Evolutionary conservation across 1,140 invertebrate species (phyloP), one percentile per base, ranked within the genome.

Genomic region (Steinernema khuongi): DNA sequence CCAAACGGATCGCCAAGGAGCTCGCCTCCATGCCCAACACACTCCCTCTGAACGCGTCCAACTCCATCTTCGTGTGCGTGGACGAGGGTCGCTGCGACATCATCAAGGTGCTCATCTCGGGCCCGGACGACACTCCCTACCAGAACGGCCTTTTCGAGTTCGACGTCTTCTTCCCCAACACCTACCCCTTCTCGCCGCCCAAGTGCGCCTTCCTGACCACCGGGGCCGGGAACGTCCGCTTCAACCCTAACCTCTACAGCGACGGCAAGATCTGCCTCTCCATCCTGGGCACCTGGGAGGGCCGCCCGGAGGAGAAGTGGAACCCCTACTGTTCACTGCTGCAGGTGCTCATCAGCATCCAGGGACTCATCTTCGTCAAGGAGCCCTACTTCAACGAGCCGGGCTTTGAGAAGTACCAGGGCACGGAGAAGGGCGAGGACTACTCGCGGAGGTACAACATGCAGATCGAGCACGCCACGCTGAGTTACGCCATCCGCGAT

Each of bases 371-470:
- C 83, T 88, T 97, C 75, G 94, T 96, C 18, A 91, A 92, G 36
- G 94, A 98, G 86, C 95, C 95, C 7, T 98, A 97, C 86, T 98
- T 97, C 87, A 98, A 98, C 87, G 95, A 97, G 86, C 95, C 95
- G 1, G 94, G 94, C 28, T 97, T 95, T 87, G 94, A 97, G 88
- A 89, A 94, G 75, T 79, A 82, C 31, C 79, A 80, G 28, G 82
- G 80, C 18, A 81, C 83, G 1, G 67, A 80, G 11, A 79, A 82
- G 33, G 86, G 85, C 18, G 78, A 82, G 26, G 81, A 85, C 18
- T 78, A 75, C 29, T 88, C 87, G 7, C 89, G 91, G 80, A 94
- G 96, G 86, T 97, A 97, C 87, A 96, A 97, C 87, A 91, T 93
- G 76, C 96, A 96, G 86, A 94, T 97, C 81, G 91, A 93, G 86